A percentile compares a stretch with the other conserved stretches of the same genome.
Evolutionary conservation across 2,113 vertebrate genomes (phyloP).

Genomic region (Heterotis niloticus): DNA sequence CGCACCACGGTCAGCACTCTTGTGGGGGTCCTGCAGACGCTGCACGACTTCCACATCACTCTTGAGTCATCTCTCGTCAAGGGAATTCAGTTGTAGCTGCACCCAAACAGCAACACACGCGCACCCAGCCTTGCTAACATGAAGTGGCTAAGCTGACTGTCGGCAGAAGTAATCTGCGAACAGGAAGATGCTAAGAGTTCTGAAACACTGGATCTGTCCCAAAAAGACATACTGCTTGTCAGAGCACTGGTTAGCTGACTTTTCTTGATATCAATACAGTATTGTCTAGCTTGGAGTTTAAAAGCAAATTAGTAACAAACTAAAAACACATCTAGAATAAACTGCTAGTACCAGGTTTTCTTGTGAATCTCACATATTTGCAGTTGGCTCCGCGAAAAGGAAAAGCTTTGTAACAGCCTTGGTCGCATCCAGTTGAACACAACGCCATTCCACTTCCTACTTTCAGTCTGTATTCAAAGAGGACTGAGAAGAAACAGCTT

Average conservation of each 20-base stretch:
- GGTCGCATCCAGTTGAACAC: neutral
- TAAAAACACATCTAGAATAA: slow-evolving; percentile 64
- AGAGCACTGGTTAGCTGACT: neutral
- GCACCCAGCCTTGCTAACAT: no score
- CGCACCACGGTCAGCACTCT: slow-evolving; percentile 78
- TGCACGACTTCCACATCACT: slow-evolving; percentile 85
- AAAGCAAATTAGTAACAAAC: slow-evolving; percentile 68
- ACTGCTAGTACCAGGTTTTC: slow-evolving; percentile 66
- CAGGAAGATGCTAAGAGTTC: neutral
- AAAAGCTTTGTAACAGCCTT: neutral
- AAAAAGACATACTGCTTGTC: neutral
- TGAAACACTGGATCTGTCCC: neutral
- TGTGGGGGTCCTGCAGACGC: slow-evolving; percentile 79
- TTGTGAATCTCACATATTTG: slow-evolving; percentile 69
- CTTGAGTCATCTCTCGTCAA: slow-evolving; percentile 89
- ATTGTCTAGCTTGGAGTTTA: slow-evolving; percentile 62
- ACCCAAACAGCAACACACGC: neutral
- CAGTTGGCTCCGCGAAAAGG: slow-evolving; percentile 52
- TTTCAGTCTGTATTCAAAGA: no score
- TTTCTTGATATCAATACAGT: slow-evolving; percentile 52
- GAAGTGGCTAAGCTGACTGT: slow-evolving; percentile 35
- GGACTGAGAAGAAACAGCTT: slow-evolving; percentile 15
- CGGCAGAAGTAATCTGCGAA: slow-evolving; percentile 34
- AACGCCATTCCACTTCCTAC: neutral
- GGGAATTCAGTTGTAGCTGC: slow-evolving; percentile 83